Percentiles rank a stretch among this genome's conserved stretches.
phyloP scores from a whole-genome alignment of 2,113 vertebrate species.

The Chionomys nivalis region DNA sequence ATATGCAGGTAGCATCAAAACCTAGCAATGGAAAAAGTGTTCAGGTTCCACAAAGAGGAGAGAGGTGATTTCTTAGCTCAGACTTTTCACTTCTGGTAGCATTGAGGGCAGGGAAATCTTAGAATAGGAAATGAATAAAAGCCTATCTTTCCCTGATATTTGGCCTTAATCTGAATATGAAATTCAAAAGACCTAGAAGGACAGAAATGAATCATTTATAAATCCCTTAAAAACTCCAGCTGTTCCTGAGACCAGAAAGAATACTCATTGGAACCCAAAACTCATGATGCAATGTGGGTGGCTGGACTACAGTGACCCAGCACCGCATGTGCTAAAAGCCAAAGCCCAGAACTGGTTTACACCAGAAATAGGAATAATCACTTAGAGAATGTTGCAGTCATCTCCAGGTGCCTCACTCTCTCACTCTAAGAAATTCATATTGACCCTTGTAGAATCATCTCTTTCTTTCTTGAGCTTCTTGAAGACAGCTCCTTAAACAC shows the following conservation, averaged over 20 bases:
- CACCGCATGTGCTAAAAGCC: slow-evolving; percentile 59
- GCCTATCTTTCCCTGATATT: slow-evolving; percentile 68
- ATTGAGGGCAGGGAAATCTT: slow-evolving; percentile 42
- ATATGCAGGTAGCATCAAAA: background rate
- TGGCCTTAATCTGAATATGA: slow-evolving; percentile 59
- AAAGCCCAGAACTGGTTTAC: background rate
- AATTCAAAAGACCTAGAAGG: slow-evolving; percentile 42
- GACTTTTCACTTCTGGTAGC: slow-evolving; percentile 55
- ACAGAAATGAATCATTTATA: slow-evolving; percentile 73
- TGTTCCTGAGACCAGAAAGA: background rate
- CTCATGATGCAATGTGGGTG: background rate
- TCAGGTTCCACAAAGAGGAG: slow-evolving; percentile 65
- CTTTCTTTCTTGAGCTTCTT: background rate
- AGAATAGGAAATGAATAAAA: slow-evolving; percentile 65
- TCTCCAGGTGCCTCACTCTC: background rate
- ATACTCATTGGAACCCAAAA: slow-evolving; percentile 30
- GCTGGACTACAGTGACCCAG: slow-evolving; percentile 36
- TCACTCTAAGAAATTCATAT: background rate
- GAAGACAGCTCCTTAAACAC: background rate
- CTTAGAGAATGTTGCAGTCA: background rate
- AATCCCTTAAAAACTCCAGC: slow-evolving; percentile 65
- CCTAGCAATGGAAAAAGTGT: slow-evolving; percentile 18
- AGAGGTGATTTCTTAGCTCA: slow-evolving; percentile 48
- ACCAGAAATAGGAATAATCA: slow-evolving; percentile 25
- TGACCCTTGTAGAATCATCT: background rate